These are phyloP conservation scores for Tenthredo scrophulariae DNA, from an alignment of 2,888 invertebrate genomes.

Conservation along the genomic window DNA sequence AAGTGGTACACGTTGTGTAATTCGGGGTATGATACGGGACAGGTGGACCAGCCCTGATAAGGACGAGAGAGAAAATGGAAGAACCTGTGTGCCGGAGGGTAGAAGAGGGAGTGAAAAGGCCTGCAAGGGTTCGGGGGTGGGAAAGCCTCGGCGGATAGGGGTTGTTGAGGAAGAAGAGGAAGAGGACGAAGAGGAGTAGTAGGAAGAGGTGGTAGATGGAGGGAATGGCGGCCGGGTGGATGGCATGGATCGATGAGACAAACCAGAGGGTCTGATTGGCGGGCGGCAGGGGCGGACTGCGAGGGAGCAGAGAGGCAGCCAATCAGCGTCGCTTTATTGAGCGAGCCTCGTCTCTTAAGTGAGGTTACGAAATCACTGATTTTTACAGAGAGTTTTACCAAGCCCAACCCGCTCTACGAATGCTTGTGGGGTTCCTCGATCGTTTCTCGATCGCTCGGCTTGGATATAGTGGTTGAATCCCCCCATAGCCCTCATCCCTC, in stretches of 20 bases:
- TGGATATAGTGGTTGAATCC: conserved; percentile 18
- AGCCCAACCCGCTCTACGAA: conserved; percentile 4
- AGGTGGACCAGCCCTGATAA: not conserved
- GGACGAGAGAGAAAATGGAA: conserved; percentile 32
- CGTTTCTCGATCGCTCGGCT: conserved; percentile 46
- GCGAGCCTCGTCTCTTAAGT: conserved; percentile 57
- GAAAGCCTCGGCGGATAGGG: conserved; percentile 25
- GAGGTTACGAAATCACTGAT: conserved; percentile 76
- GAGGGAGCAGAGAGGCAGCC: conserved; percentile 70
- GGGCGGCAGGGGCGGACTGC: conserved; percentile 75
- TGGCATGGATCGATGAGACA: conserved; percentile 66
- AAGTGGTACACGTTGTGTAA: not conserved
- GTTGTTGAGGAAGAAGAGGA: conserved; percentile 40
- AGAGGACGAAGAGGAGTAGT: conserved; percentile 52
- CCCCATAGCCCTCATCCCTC: not conserved
- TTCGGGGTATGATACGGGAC: not conserved
- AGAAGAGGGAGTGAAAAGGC: conserved; percentile 1
- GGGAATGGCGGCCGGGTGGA: conserved; percentile 71
- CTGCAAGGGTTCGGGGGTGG: conserved; percentile 32
- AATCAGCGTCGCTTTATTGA: conserved; percentile 52
- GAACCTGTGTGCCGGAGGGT: not conserved
- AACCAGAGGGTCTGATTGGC: conserved; percentile 73
- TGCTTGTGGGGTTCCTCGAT: conserved; percentile 29
- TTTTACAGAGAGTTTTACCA: conserved; percentile 66
- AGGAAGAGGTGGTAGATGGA: conserved; percentile 62